phyloP scores from a whole-genome alignment of 2,797 vertebrate genomes.

The Picus viridis region DNA sequence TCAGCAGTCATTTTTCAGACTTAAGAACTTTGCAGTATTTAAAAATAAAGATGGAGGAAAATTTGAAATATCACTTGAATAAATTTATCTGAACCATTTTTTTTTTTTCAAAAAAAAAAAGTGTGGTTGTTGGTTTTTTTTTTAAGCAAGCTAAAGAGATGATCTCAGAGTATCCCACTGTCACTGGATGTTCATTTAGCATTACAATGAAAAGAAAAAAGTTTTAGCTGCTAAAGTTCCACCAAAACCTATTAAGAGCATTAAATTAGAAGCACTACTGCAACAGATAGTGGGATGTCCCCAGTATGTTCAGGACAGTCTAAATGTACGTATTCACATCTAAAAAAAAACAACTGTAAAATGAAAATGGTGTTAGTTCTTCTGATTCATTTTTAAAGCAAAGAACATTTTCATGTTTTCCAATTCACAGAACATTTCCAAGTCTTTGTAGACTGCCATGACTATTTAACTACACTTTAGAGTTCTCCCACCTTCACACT shows the following conservation, averaged over 20 bases:
- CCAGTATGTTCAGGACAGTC: not conserved
- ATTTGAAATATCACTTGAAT: not conserved
- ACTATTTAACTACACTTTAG: conserved; percentile 45
- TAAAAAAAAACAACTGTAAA: conserved; percentile 17
- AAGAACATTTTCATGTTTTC: conserved; percentile 57
- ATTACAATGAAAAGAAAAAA: not conserved
- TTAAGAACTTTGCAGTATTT: not conserved
- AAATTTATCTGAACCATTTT: not conserved
- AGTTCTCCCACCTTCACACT: conserved; percentile 2
- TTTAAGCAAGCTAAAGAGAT: not conserved
- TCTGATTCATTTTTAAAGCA: conserved; percentile 53
- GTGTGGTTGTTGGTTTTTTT: not conserved
- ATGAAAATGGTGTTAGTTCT: conserved; percentile 44
- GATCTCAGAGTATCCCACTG: not conserved
- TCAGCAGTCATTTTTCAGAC: not conserved
- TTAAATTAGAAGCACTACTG: not conserved
- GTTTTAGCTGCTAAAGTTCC: not conserved
- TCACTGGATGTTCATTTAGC: not conserved
- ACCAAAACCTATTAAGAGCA: not conserved
- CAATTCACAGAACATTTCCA: conserved; percentile 33
- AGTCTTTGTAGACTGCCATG: not conserved
- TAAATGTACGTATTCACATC: not conserved
- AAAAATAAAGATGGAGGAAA: not conserved
- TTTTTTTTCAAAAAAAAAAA: not conserved
- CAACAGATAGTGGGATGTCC: not conserved